Conservation (phyloP, 2,888 invertebrate species). For the Octonoba sinensis region DNA sequence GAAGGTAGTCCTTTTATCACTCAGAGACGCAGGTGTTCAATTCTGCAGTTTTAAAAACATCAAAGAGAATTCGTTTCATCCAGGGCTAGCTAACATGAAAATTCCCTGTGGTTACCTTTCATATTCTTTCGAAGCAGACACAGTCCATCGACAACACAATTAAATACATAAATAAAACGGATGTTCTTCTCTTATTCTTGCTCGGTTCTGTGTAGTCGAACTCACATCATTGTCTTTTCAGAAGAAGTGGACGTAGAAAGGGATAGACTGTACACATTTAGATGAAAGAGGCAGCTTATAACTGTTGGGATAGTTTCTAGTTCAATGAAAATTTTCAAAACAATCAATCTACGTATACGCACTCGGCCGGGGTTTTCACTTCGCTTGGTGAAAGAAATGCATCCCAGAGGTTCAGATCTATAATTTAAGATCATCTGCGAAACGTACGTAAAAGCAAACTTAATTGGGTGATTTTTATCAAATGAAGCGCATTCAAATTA, state of each 20-base stretch:
- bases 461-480: too few species aligned
- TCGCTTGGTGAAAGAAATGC: slow-evolving; percentile 20
- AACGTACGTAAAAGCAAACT: too few species aligned
- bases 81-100: slow-evolving; percentile 32
- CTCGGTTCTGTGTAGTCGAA: slow-evolving; percentile 2
- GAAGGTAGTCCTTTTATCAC: slow-evolving; percentile 58
- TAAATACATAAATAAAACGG: slow-evolving; percentile 48
- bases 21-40: slow-evolving; percentile 32
- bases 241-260: slow-evolving; percentile 58
- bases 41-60: slow-evolving; percentile 52
- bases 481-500: too few species aligned
- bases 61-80: slow-evolving; percentile 26
- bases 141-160: slow-evolving; percentile 45
- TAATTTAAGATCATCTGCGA: not conserved
- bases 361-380: slow-evolving; percentile 6
- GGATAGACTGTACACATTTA: slow-evolving; percentile 56
- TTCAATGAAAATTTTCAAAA: slow-evolving; percentile 43
- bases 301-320: slow-evolving; percentile 9
- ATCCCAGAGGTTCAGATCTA: slow-evolving; percentile 17
- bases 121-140: slow-evolving; percentile 7
- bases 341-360: slow-evolving; percentile 40
- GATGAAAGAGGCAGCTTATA: slow-evolving; percentile 54
- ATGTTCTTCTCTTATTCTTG: slow-evolving; percentile 25
- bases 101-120: slow-evolving; percentile 26
- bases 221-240: slow-evolving; percentile 32